phyloP scores from a whole-genome alignment of 2,113 vertebrate genomes.

The Spheniscus mendiculus region DNA sequence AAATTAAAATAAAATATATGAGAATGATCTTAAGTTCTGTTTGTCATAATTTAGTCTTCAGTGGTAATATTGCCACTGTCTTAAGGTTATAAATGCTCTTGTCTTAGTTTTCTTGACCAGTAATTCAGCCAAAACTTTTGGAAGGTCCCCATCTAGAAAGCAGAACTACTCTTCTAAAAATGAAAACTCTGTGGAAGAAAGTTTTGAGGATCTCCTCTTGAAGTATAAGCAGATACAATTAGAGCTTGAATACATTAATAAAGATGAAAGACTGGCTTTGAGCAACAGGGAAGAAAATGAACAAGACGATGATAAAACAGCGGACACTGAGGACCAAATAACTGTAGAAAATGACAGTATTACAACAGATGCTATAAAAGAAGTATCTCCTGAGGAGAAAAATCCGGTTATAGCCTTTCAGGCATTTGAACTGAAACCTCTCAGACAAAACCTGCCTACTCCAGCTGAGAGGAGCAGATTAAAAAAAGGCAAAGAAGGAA shows the following conservation, averaged over 20 bases:
- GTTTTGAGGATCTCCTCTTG: slow-evolving; percentile 93
- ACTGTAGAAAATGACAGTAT: slow-evolving; percentile 73
- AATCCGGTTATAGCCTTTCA: slow-evolving; percentile 87
- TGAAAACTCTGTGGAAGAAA: slow-evolving; percentile 87
- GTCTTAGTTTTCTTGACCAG: slow-evolving; percentile 75
- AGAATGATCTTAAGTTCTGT: neutral
- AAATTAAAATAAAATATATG: neutral
- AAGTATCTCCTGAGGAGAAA: slow-evolving; percentile 73
- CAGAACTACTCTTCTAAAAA: slow-evolving; percentile 76
- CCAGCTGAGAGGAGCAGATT: slow-evolving; percentile 80
- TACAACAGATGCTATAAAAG: slow-evolving; percentile 66
- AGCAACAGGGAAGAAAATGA: slow-evolving; percentile 75
- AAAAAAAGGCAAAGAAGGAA: slow-evolving; percentile 79
- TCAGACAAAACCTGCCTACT: slow-evolving; percentile 88
- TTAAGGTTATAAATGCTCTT: neutral
- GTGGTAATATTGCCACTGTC: neutral
- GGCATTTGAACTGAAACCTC: slow-evolving; percentile 94
- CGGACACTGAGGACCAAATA: slow-evolving; percentile 65
- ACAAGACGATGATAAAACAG: slow-evolving; percentile 21
- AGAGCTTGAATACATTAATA: slow-evolving; percentile 94
- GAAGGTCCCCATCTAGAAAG: slow-evolving; percentile 81
- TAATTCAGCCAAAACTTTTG: slow-evolving; percentile 83
- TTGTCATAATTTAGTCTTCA: neutral
- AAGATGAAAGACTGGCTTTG: slow-evolving; percentile 91
- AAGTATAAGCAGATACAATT: slow-evolving; percentile 97